Percentiles rank a stretch among this genome's conserved stretches.
Conservation (phyloP, 2,797 vertebrate genomes). For the Amblyopsis hoosieri region DNA sequence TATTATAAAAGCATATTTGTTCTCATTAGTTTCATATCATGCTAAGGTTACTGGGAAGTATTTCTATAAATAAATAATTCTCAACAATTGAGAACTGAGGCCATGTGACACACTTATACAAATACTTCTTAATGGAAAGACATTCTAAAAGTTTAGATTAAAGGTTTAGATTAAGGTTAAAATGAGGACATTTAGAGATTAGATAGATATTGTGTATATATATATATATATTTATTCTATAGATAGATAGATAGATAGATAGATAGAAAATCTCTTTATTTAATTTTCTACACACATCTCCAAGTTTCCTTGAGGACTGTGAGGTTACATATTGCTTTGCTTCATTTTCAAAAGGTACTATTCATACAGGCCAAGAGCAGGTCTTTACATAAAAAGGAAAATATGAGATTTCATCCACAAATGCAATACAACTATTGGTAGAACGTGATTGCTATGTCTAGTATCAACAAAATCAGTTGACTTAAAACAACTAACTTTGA, state of each 20-base stretch:
- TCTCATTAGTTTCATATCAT: too few relatives aligned
- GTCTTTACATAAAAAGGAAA: background rate
- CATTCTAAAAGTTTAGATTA: too few relatives aligned
- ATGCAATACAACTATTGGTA: constrained; percentile 34
- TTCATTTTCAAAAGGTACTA: constrained; percentile 52
- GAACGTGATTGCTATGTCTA: constrained; percentile 48
- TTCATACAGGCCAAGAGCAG: constrained; percentile 47
- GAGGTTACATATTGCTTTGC: constrained; percentile 55
- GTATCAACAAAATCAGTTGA: constrained; percentile 26
- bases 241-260: too few relatives aligned
- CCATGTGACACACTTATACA: too few relatives aligned
- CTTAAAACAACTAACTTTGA: constrained; percentile 27
- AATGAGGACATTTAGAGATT: background rate
- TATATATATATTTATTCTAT: background rate
- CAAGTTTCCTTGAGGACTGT: constrained; percentile 33
- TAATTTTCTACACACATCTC: constrained; percentile 34
- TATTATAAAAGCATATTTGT: too few relatives aligned
- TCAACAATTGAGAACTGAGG: too few relatives aligned
- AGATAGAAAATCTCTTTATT: constrained; percentile 11
- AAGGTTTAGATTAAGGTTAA: too few relatives aligned
- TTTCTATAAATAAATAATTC: too few relatives aligned
- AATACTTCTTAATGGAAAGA: too few relatives aligned
- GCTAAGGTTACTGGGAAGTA: too few relatives aligned
- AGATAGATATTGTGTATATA: background rate
- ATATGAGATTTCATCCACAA: constrained; percentile 44